Percentiles rank a stretch among this genome's conserved stretches.
These are phyloP conservation scores for Huso huso DNA, from an alignment of 2,797 vertebrate genomes.

Conservation along the genomic window DNA sequence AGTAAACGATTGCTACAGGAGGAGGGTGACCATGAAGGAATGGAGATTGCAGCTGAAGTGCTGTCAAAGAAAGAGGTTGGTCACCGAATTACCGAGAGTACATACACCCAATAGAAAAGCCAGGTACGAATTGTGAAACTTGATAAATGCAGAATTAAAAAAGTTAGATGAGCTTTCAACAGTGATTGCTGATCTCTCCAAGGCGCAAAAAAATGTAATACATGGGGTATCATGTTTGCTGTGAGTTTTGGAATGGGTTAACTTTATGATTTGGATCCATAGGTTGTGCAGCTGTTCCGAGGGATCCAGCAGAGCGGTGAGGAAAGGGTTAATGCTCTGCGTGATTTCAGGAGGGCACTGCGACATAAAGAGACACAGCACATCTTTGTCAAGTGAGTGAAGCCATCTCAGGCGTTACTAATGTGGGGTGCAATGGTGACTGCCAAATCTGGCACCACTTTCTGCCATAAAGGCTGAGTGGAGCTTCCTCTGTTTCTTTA, in stretches of 20 bases:
- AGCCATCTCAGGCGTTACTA: no score
- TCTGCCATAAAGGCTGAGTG: no score
- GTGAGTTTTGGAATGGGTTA: not conserved
- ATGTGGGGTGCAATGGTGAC: no score
- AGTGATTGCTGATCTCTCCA: not conserved
- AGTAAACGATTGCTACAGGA: constrained; percentile 66
- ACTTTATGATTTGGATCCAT: not conserved
- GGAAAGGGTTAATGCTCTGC: constrained; percentile 55
- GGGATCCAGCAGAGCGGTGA: constrained; percentile 56
- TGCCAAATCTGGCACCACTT: no score
- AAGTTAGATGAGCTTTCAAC: not conserved
- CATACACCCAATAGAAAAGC: no score
- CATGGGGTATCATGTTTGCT: not conserved
- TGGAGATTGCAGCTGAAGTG: constrained; percentile 28
- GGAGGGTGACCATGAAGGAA: constrained; percentile 41
- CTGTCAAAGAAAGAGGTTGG: constrained; percentile 65
- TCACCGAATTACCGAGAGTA: not conserved
- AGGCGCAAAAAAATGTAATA: not conserved
- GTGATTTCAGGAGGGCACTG: constrained; percentile 60
- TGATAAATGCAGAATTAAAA: not conserved
- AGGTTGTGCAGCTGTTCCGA: constrained; percentile 63
- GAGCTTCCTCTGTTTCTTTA: no score
- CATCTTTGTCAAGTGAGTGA: constrained; percentile 70
- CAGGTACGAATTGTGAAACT: not conserved
- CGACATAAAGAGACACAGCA: constrained; percentile 65